Conservation (phyloP, 2,797 vertebrate genomes). For the Scarus forsteni region DNA sequence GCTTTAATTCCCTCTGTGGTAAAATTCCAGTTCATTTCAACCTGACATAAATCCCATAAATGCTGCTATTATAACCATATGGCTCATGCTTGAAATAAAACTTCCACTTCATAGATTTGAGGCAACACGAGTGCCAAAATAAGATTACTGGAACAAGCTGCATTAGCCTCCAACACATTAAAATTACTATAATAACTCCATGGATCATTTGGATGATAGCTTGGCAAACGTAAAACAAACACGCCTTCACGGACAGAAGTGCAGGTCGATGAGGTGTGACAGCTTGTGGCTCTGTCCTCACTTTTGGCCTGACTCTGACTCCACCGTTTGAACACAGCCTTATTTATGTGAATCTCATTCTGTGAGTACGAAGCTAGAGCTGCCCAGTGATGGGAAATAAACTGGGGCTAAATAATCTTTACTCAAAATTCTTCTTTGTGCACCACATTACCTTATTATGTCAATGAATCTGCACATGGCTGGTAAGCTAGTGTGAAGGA, state of each 20-base stretch:
- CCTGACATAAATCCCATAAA: not conserved
- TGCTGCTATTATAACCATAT: not conserved
- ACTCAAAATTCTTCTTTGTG: not conserved
- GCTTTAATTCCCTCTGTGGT: not conserved
- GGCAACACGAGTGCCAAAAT: too few species aligned
- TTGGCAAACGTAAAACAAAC: not conserved
- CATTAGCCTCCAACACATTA: not conserved
- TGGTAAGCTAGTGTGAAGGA: too few species aligned
- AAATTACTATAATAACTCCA: not conserved
- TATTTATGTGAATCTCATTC: not conserved
- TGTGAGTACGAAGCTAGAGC: not conserved
- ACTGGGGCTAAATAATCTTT: not conserved
- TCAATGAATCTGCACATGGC: too few species aligned
- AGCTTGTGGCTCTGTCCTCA: not conserved
- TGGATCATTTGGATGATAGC: not conserved
- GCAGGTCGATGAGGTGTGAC: not conserved
- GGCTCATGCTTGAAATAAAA: not conserved
- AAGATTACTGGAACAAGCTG: not conserved
- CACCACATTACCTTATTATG: too few species aligned
- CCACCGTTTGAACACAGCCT: not conserved
- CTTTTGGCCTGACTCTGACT: not conserved
- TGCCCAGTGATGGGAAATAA: not conserved
- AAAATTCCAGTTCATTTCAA: not conserved
- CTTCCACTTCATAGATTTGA: too few species aligned
- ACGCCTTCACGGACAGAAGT: not conserved